Evolutionary conservation across 2,888 invertebrate genomes (phyloP), one percentile per base, ranked within the genome.

Genomic region (Ceraclea dissimilis): DNA sequence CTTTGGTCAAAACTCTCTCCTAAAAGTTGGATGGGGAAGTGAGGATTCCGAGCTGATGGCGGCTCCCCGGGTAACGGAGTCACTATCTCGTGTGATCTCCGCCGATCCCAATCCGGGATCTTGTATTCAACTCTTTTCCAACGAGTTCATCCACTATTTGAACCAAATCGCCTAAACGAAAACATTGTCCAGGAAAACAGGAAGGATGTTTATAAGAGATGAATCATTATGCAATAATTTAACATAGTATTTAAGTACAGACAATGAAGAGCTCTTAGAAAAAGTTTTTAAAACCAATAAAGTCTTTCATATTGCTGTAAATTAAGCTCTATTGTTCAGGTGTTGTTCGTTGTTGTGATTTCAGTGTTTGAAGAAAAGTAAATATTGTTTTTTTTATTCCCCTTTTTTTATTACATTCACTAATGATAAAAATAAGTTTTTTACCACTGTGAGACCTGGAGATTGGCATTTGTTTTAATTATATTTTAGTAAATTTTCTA

Each of bases 71-170:
- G 64, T 75, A 56, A 73, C 75, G 2, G 65, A 71, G 13, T 20
- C 51, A 11, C 20, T 21, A 11, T 39, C 39, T 13, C 4, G 39
- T 4, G 39, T 39, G 39, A 13, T 39, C 13, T 46, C 50, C 1
- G 16, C 52, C 18, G 50, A 51, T 43, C 56, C 59, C 21, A 34
- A 26, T 16, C 70, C 78, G 33, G 69, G 73, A 48, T 61, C 79
- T 71, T 70, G 77, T 76, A 73, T 81, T 66, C 82, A 82, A 69
- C 76, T 82, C 60, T 80, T 82, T 69, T 81, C 81, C 59, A 82
- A 79, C 68, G 79, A 81, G 67, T 81, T 81, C 70, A 78, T 80
- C 64, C 77, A 81, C 68, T 81, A 82, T 69, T 70, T 82, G 65
- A 81, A 81, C 70, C 80, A 80, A 71, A 79, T 81, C 69, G 80